Base-by-base conservation (phyloP, 2,113 vertebrate species). In the Odocoileus virginianus region DNA sequence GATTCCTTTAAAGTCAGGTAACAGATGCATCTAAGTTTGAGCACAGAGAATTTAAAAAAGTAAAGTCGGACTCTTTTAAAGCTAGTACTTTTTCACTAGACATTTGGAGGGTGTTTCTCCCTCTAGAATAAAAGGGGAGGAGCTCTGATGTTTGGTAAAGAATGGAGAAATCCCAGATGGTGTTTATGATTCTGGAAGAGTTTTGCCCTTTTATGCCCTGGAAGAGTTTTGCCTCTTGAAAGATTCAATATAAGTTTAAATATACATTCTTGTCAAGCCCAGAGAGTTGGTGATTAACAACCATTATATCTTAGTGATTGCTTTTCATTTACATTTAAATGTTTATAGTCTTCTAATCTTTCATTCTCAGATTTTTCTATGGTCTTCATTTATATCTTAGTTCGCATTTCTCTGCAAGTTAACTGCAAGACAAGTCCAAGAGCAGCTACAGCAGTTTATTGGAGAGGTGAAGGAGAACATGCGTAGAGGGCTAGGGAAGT, bases 1-100 rank as follows among this genome's bases (percentile, higher is more conserved):
- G 33, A 45, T 50, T 52, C 23, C 30, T 84, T 88, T 94, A 94
- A 95, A 95, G 95, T 90, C 71, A 87, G 40, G 45, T 92, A 95
- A 82, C 54, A 82, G 58, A 61, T 71, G 23, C 54, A 17, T 93
- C 55, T 90, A 55, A 92, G 28, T 92, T 58, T 87, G 47, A 96
- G 19, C 78, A 6, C 61, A 95, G 55, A 86, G 50, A 19, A 92
- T 64, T 91, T 92, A 79, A 86, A 87, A 91, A 84, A 84, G 57
- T 61, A 91, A 95, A 88, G 25, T 81, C 76, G 15, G 2, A 52
- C 6, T 94, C 58, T 40, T 81, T 81, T 52, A 45, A 90, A 87
- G 78, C 43, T 83, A 87, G 58, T 78, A 92, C 71, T 60, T 96
- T 97, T 91, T 71, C 3, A 28, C 52, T 60, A 87, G 43, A 67